Base-by-base conservation (phyloP, 1,140 invertebrate species). In the Chlorops oryzae region DNA sequence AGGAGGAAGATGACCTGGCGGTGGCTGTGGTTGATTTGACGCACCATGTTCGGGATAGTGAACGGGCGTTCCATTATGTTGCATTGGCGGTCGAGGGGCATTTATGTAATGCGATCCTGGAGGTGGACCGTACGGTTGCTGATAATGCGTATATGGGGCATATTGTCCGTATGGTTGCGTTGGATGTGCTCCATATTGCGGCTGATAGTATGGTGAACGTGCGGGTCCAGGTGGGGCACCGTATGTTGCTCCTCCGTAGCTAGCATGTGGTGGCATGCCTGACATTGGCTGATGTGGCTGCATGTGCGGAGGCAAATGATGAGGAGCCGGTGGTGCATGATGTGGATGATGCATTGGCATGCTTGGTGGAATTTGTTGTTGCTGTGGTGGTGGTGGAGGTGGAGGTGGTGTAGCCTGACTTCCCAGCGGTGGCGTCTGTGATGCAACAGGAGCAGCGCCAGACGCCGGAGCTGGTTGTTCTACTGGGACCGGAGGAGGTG, bases 201-300 rank as follows among this genome's bases (percentile, higher is more conserved):
- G 81, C 18, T 80, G 77, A 55, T 83, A 81, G 53, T 83, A 82
- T 5, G 78, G 77, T 2, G 79, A 78, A 66, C 80, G 78, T 4
- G 78, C 80, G 2, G 80, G 80, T 35, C 81, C 70, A n/a, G 64
- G 61, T 2, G 63, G 61, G 3, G 61, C 62, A 6, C 62, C 65
- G 22, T 69, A 69, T 37, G 25, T 46, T n/a, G n/a, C n/a, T 54
- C 74, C 65, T 9, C 57, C 65, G 52, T 73, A 65, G 3, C 59
- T 59, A 17, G 65, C 73, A 54, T 79, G 79, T 1, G 76, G 74
- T 2, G 76, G 74, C 52, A 77, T 75, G 2, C 71, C 72, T 4
- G 75, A 75, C 50, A 72, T 79, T 40, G 70, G 65, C 37, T 72
- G 70, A 52, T 75, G 75, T 21, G 61, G 61, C 39, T 64, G 56